Evolutionary conservation across 1,140 invertebrate species (phyloP), one percentile per base, ranked within the genome.

Genomic region (Stenopsyche tienmushanensis): DNA sequence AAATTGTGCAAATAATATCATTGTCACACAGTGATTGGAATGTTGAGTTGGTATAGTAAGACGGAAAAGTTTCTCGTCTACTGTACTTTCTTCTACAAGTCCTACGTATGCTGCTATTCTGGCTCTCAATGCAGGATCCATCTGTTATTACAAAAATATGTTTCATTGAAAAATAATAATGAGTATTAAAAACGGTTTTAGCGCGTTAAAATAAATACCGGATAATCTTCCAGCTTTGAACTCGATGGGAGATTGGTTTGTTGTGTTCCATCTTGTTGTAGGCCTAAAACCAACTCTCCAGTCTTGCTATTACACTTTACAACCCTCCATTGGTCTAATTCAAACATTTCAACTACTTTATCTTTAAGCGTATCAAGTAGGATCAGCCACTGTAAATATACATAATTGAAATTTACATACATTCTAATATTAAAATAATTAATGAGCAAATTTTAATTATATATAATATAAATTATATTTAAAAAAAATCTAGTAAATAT

Each of bases 51-150:
- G 24, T 3, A 55, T 24, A 3, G 17, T 29, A 10, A 64, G 15
- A 1, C 62, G 10, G 18, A 20, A 26, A 1, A 64, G 1, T 1
- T 45, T 15, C 23, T 54, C 20, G 15, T 17, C 50, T 2, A 17
- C 7, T 18, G 53, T 29, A 13, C 24, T 15, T 1, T 50, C 39
- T 55, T 64, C 62, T n/a, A 50, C 50, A 9, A 64, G 7, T 15
- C 62, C 62, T 3, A 64, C 52, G 23, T 54, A 64, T 15, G 62
- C 62, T 1, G 62, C 49, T 20, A 64, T 50, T 44, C 62, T 54
- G 1, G 62, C 62, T 26, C 62, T n/a, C 9, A 45, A 45, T 17
- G 42, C 34, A 9, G 62, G 50, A 55, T 64, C 62, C 62, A 64
- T 64, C 62, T 64, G 50, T n/a, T 9, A 49, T 49, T 9, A 49